Base-by-base conservation (phyloP, 1,140 invertebrate species). In the Cyclina sinensis region DNA sequence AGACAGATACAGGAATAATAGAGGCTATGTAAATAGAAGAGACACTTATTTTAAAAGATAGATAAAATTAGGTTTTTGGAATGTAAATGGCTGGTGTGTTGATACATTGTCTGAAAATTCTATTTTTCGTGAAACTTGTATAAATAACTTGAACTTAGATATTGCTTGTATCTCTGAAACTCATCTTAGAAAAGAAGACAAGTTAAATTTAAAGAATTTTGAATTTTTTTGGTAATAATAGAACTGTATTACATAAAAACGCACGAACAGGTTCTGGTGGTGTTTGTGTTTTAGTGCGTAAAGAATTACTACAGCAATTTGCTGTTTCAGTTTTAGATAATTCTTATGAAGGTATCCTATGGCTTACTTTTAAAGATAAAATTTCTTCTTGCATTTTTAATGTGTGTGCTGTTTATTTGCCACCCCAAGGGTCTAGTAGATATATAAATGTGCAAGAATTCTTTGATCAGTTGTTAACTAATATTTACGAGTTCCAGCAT, bases 261-360 rank as follows among this genome's bases (percentile, higher is more conserved):
- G 76, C 76, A 14, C 48, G 51, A 16, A 9, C 18, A 9, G 76
- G 76, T 4, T 79, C 76, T 14, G 48, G 76, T n/a, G 48, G 76
- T 27, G 76, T 79, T 24, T 30, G 76, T 51, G 27, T 79, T 57
- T 27, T 27, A n/a, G 43, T 79, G n/a, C 43, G 51, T 51, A 79
- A 79, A 51, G 21, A n/a, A 14, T 27, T 79, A 57, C 43, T n/a
- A 24, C 11, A 48, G 21, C 12, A 0, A 11, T 86, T 74, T 46
- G 86, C n/a, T n/a, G n/a, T n/a, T n/a, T n/a, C n/a, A n/a, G n/a
- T n/a, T n/a, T n/a, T n/a, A n/a, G n/a, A n/a, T 37, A 43, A 65
- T 48, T 46, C 37, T 21, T 9, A 73, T 37, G 83, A 90, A 24
- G 89, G 68, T 46, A 90, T 86, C 35, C 78, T 86, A 65, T 90